These are phyloP conservation scores for Anarrhichthys ocellatus DNA, from an alignment of 2,113 vertebrate species.

Conservation along the genomic window DNA sequence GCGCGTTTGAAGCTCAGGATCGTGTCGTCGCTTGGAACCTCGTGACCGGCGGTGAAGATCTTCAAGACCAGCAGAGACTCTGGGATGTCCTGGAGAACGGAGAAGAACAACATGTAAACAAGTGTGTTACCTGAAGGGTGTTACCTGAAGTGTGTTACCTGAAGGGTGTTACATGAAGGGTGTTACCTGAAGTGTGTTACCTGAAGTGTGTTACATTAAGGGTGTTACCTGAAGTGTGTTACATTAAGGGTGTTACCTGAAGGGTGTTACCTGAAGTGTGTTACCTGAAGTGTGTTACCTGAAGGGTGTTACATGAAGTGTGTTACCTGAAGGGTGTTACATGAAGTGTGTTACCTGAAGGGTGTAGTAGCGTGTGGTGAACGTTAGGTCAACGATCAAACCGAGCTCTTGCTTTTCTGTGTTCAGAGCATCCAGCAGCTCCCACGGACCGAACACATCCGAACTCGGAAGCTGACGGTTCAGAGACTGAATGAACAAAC, in stretches of 20 bases:
- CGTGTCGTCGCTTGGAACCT: slow-evolving; percentile 82
- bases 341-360: slow-evolving; percentile 77
- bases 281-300: no score
- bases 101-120: no score
- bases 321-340: no score
- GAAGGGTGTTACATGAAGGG: no score
- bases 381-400: slow-evolving; percentile 91
- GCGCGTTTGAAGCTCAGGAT: slow-evolving; percentile 86
- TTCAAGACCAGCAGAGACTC: slow-evolving; percentile 82
- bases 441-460: slow-evolving; percentile 85
- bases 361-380: slow-evolving; percentile 89
- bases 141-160: no score
- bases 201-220: no score
- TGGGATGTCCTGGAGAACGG: slow-evolving; percentile 85
- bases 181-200: no score
- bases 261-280: no score
- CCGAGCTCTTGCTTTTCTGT: slow-evolving; percentile 87
- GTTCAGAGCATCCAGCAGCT: slow-evolving; percentile 84
- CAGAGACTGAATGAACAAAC: slow-evolving; percentile 78
- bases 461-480: slow-evolving; percentile 68
- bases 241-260: no score
- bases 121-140: no score
- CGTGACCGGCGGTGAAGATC: slow-evolving; percentile 88
- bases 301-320: no score
- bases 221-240: no score